Percentiles rank a stretch among this genome's conserved stretches.
Conservation (phyloP, 2,797 vertebrate species). For the Anolis apletophallus region DNA sequence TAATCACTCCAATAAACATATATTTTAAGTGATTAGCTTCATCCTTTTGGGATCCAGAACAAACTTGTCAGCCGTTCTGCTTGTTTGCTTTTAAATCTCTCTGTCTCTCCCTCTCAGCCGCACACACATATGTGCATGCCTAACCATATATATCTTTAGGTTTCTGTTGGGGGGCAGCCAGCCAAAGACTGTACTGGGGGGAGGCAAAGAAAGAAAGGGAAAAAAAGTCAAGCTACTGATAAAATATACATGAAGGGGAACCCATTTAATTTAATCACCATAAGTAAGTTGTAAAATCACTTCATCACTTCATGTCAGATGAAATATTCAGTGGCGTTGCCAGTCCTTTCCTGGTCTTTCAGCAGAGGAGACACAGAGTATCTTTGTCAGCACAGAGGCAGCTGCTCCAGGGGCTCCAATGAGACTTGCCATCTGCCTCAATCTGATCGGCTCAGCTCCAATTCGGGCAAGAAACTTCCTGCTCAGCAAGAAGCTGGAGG, state of each 20-base stretch:
- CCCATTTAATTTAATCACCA: conserved; percentile 60
- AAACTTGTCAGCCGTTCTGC: too few species aligned
- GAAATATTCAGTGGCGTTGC: conserved; percentile 69
- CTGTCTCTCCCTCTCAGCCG: too few species aligned
- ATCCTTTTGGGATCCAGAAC: neutral
- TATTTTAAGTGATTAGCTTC: too few species aligned
- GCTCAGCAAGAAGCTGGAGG: conserved; percentile 37
- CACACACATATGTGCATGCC: accelerated
- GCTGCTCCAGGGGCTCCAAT: conserved; percentile 56
- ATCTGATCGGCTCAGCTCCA: conserved; percentile 55
- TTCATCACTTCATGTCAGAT: conserved; percentile 59
- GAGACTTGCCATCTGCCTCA: conserved; percentile 66
- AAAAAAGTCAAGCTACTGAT: conserved; percentile 50
- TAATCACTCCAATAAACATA: neutral
- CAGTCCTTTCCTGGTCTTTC: conserved; percentile 53
- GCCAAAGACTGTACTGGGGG: too few species aligned
- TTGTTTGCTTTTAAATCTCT: neutral
- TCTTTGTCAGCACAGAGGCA: conserved; percentile 57
- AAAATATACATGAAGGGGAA: conserved; percentile 53
- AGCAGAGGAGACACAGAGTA: conserved; percentile 50
- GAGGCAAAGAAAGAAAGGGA: conserved; percentile 19
- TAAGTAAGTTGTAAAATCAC: conserved; percentile 61
- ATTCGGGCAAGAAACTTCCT: conserved; percentile 27
- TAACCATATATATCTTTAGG: neutral
- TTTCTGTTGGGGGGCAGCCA: neutral